Evolutionary conservation across 2,888 invertebrate species (phyloP), one percentile per base, ranked within the genome.

Genomic region (Sclerodermus sp.): DNA sequence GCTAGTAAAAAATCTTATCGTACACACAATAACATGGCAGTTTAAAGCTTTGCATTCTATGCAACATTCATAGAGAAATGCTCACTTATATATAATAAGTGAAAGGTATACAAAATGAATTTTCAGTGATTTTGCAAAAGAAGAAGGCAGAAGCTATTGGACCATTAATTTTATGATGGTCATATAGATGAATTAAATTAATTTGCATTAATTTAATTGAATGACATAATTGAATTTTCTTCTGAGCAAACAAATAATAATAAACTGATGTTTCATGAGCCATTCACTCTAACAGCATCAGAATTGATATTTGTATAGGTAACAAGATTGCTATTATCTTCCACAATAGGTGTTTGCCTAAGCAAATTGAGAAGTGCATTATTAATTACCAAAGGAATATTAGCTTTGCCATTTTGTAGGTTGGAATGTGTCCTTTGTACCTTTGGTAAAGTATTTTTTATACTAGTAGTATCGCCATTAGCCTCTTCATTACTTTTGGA

Each of bases 371-470:
- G 57, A n/a, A 77, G 58, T 2, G 70, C 69, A 48, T 66, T 74
- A 48, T 75, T 76, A 56, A 75, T 74, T 31, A 73, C 74, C 42
- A 77, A 54, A 2, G 77, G 77, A 52, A 76, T 76, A 53, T 77
- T 76, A 1, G 77, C 71, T 52, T 70, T 74, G 12, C 68, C 64
- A 15, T 59, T 70, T 48, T 73, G 73, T 31, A 76, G 48, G 36
- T 53, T 70, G 1, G 68, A 62, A 39, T 73, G 69, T 38, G 58
- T 67, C 45, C 67, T 68, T 29, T 69, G 65, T 23, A 73, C 47
- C 47, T 71, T 74, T 10, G 68, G 57, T 40, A 66, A 53, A 8
- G 57, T 56, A 13, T 42, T 58, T 34, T 61, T 68, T 3, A 57
- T 46, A 14, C 56, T 23, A 36, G 45, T 53, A 18, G 18, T 49